Evolutionary conservation across 2,888 invertebrate species (phyloP).

Genomic region (Platynereis dumerilii): DNA sequence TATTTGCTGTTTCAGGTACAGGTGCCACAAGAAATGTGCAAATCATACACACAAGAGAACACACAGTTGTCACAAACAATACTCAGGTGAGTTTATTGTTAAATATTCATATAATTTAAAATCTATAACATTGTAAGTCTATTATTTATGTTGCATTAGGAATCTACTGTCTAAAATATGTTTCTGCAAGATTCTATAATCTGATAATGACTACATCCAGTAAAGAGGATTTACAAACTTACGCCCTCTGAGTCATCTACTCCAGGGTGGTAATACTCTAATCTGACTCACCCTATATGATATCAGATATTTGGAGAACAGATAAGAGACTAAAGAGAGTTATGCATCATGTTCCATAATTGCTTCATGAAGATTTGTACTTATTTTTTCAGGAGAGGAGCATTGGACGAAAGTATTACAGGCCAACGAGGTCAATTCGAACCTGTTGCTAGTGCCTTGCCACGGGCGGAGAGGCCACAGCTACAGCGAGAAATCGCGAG

Average conservation of each 20-base stretch:
- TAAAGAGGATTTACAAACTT: too few species aligned
- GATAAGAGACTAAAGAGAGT: too few species aligned
- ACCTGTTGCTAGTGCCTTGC: slow-evolving; percentile 33
- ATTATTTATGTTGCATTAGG: too few species aligned
- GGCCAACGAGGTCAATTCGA: slow-evolving; percentile 48
- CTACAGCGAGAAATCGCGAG: not conserved
- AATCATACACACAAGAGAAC: slow-evolving; percentile 29
- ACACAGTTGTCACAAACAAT: slow-evolving; percentile 15
- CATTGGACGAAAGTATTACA: slow-evolving; percentile 53
- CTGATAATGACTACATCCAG: too few species aligned
- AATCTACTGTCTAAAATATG: too few species aligned
- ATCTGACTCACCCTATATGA: too few species aligned
- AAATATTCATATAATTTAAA: not conserved
- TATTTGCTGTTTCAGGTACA: slow-evolving; percentile 22
- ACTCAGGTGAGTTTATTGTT: slow-evolving; percentile 13
- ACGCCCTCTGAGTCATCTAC: too few species aligned
- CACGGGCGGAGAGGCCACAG: slow-evolving; percentile 4
- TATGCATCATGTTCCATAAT: too few species aligned
- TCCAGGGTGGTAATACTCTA: too few species aligned
- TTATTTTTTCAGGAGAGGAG: slow-evolving; percentile 41
- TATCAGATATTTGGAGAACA: too few species aligned
- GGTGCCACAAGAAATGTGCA: slow-evolving; percentile 36
- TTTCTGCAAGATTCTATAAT: too few species aligned
- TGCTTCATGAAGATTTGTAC: too few species aligned
- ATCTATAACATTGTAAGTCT: slow-evolving; percentile 1